phyloP scores from a whole-genome alignment of 2,888 invertebrate species.

The Terebella lapidaria region DNA sequence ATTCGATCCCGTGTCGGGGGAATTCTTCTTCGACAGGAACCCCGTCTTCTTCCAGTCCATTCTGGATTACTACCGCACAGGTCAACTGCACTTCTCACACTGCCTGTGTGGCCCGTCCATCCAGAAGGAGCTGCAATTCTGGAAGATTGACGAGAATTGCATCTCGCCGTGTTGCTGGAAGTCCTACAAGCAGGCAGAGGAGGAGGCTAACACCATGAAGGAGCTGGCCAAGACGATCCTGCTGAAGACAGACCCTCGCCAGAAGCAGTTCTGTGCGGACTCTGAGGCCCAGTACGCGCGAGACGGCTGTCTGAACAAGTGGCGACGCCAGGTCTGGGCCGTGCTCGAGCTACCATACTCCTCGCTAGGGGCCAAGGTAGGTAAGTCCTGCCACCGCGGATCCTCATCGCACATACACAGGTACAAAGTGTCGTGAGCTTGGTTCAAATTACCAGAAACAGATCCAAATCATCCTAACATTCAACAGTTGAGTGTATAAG shows the following conservation, averaged over 20 bases:
- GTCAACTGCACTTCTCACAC: slow-evolving; percentile 30
- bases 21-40: slow-evolving; percentile 3
- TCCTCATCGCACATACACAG: no score
- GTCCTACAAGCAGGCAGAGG: neutral
- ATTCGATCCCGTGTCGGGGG: neutral
- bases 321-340: slow-evolving; percentile 7
- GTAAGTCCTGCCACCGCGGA: no score
- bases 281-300: neutral
- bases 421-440: no score
- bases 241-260: neutral
- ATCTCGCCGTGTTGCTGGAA: slow-evolving; percentile 30
- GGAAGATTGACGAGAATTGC: slow-evolving; percentile 26
- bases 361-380: slow-evolving; percentile 14
- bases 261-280: neutral
- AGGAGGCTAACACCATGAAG: neutral
- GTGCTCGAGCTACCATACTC: slow-evolving; percentile 13
- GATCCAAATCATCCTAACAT: no score
- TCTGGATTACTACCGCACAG: slow-evolving; percentile 3
- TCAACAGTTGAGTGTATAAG: no score
- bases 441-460: no score
- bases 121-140: slow-evolving; percentile 29
- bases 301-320: no score
- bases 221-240: neutral
- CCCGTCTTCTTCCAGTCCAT: neutral
- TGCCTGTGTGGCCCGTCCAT: slow-evolving; percentile 26